Conservation (phyloP, 2,113 vertebrate species). For the Onychostoma macrolepis region DNA sequence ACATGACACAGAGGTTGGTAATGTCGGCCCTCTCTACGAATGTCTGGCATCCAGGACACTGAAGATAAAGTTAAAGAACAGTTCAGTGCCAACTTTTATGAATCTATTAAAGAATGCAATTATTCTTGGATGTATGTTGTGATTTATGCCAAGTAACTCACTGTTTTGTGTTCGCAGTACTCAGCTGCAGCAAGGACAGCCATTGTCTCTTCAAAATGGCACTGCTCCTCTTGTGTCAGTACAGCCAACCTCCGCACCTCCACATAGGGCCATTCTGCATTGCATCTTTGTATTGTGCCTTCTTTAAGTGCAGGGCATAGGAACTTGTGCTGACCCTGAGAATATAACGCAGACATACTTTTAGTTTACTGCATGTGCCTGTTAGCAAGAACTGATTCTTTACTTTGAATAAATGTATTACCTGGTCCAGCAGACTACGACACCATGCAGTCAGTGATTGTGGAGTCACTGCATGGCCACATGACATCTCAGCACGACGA, state of each 20-base stretch:
- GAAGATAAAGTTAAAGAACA: background rate
- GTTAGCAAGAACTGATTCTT: background rate
- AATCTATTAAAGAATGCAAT: background rate
- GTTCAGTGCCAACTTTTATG: too few relatives aligned
- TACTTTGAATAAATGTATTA: slow-evolving; percentile 21
- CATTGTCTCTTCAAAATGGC: slow-evolving; percentile 72
- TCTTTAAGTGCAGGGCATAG: slow-evolving; percentile 68
- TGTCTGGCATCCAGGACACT: slow-evolving; percentile 74
- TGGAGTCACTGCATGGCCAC: slow-evolving; percentile 74
- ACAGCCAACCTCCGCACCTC: slow-evolving; percentile 74
- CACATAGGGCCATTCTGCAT: slow-evolving; percentile 65
- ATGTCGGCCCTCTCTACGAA: slow-evolving; percentile 66
- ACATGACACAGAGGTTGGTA: slow-evolving; percentile 67
- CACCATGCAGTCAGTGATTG: slow-evolving; percentile 75
- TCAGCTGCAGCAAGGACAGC: slow-evolving; percentile 63
- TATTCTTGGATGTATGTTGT: background rate
- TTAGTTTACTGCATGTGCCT: background rate
- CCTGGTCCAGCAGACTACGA: slow-evolving; percentile 74
- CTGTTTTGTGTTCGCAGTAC: slow-evolving; percentile 71
- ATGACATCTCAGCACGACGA: slow-evolving; percentile 75
- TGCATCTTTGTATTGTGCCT: slow-evolving; percentile 54
- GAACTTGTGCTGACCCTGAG: slow-evolving; percentile 64
- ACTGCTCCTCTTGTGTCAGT: slow-evolving; percentile 70
- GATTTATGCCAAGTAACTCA: slow-evolving; percentile 55
- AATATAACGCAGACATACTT: background rate